Conservation (phyloP, 2,113 vertebrate genomes). For the Sander vitreus region DNA sequence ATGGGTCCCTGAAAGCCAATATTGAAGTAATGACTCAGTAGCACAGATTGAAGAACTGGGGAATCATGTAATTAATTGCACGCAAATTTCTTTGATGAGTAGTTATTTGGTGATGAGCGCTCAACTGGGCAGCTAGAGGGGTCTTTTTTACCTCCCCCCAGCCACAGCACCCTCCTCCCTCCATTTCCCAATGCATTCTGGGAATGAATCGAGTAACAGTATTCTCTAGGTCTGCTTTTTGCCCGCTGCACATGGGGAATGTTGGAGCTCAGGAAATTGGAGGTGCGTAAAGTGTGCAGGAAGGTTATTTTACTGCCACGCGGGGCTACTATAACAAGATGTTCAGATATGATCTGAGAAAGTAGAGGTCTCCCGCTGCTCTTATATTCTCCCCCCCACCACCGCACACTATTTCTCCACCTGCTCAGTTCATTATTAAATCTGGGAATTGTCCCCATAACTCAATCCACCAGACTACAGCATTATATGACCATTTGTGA, state of each 20-base stretch:
- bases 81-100: slow-evolving; percentile 96
- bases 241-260: slow-evolving; percentile 24
- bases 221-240: slow-evolving; percentile 19
- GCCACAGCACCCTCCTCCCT: not conserved
- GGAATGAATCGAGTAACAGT: slow-evolving; percentile 25
- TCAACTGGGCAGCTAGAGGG: slow-evolving; percentile 87
- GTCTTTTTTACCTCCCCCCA: slow-evolving; percentile 51
- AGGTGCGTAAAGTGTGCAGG: slow-evolving; percentile 66
- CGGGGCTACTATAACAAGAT: slow-evolving; percentile 81
- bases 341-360: slow-evolving; percentile 84
- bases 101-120: slow-evolving; percentile 94
- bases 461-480: slow-evolving; percentile 78
- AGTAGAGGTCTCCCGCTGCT: slow-evolving; percentile 77
- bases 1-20: slow-evolving; percentile 91
- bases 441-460: slow-evolving; percentile 86
- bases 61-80: slow-evolving; percentile 99
- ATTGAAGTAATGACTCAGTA: slow-evolving; percentile 89
- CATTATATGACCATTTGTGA: slow-evolving; percentile 85
- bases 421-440: slow-evolving; percentile 85
- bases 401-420: slow-evolving; percentile 61
- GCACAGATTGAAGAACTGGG: slow-evolving; percentile 86
- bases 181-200: slow-evolving; percentile 50
- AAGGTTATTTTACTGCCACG: slow-evolving; percentile 80
- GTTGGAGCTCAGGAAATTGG: slow-evolving; percentile 55
- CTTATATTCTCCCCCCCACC: slow-evolving; percentile 61